These are phyloP conservation scores for Holothuria scabra DNA, from an alignment of 53 echinoderm and acorn worm genomes.

Conservation along the genomic window DNA sequence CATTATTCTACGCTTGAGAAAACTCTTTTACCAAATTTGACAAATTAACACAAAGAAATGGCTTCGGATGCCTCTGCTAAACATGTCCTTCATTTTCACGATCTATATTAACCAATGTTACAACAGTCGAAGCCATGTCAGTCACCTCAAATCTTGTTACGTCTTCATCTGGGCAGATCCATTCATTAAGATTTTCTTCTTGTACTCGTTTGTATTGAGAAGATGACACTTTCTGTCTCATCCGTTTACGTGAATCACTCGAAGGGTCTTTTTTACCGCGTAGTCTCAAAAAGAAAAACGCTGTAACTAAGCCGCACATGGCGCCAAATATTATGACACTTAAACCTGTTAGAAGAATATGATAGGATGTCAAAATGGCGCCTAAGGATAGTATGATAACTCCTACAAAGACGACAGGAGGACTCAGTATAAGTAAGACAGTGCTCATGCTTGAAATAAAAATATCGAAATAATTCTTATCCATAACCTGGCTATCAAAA, in stretches of 20 bases:
- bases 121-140: constrained; percentile 64
- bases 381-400: constrained; percentile 78
- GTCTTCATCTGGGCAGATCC: constrained; percentile 21
- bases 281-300: constrained; percentile 77
- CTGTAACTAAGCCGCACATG: constrained; percentile 69
- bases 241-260: neutral
- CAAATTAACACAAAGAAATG: too few relatives aligned
- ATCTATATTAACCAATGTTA: constrained; percentile 52
- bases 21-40: too few relatives aligned
- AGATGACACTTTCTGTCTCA: neutral
- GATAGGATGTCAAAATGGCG: constrained; percentile 70
- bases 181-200: neutral
- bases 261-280: constrained; percentile 43
- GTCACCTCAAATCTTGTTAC: constrained; percentile 4
- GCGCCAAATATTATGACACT: constrained; percentile 76
- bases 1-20: too few relatives aligned
- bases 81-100: constrained; percentile 44
- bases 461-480: constrained; percentile 41
- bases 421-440: constrained; percentile 80
- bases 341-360: constrained; percentile 70
- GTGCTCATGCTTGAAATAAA: constrained; percentile 59
- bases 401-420: constrained; percentile 79
- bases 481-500: neutral
- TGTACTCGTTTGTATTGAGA: constrained; percentile 4
- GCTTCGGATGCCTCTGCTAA: neutral